Base-by-base conservation (phyloP, 2,888 invertebrate species). In the Drosophila monieri region DNA sequence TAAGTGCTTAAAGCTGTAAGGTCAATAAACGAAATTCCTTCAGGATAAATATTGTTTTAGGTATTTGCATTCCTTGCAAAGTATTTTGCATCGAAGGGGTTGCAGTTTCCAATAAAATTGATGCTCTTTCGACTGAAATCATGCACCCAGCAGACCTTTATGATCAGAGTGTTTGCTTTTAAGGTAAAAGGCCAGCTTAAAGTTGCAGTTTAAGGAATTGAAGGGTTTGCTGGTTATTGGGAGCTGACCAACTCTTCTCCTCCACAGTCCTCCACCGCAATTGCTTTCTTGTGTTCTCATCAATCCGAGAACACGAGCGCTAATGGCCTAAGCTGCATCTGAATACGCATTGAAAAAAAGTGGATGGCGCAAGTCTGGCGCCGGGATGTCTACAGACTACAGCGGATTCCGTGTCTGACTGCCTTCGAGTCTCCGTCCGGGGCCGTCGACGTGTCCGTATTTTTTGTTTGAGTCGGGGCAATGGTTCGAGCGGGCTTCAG, bases 401-500 rank as follows among this genome's bases (percentile, higher is more conserved):
- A 23, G 62, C 54, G 64, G 44, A 66, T 15, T 64, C 37, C 27
- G 27, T 49, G 60, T 39, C 48, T 46, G 66, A 30, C 39, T 68
- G 27, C 39, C 48, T 12, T 39, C 14, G 56, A 35, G 58, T 30
- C 62, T 67, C 41, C 41, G 39, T 39, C 39, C 39, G 39, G 54
- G 53, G 44, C 58, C 61, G 73, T 65, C 64, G 39, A 41, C 10
- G 15, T 10, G 39, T 41, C 18, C 15, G 15, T 41, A 18, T 9
- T 41, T 39, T 37, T 66, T 71, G 65, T 46, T 80, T 60, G 49
- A 48, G 48, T 66, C 68, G 54, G 62, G n/a, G 8, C 43, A 60
- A 30, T 37, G 52, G 77, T 70, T 74, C 64, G 58, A 58, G 65
- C 55, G 54, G 39, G 23, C 51, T 55, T 21, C 69, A 74, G 76